Base-by-base conservation (phyloP, 2,797 vertebrate species). In the Serranus cabrilla region DNA sequence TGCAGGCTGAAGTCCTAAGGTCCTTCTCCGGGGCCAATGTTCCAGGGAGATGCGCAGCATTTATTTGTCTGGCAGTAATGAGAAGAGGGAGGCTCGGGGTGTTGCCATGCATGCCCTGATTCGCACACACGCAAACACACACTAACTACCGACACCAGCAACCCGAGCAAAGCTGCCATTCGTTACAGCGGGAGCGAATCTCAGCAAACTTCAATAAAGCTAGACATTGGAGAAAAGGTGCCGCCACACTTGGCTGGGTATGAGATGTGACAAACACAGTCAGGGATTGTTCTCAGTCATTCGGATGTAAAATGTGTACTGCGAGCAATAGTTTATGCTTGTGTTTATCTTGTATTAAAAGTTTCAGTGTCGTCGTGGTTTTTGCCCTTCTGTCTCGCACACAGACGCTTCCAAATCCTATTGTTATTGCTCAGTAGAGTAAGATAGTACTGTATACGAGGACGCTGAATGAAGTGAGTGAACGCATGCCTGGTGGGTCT, bases 41-140 rank as follows among this genome's bases (percentile, higher is more conserved):
- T 83, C 55, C 67, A 71, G 72, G 34, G 62, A 73, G 58, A 80
- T 74, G 72, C 81, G 52, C 61, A 40, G 73, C 45, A 81, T 87
- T 89, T 81, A 84, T 91, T 90, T 85, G 84, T 85, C 76, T 84
- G 82, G 73, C 84, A 67, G 80, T 92, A 93, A 93, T 91, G 84
- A 90, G 89, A 49, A 78, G 76, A 78, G 43, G 72, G 69, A 89
- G 83, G 84, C 68, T 39, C 1, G 5, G 46, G 71, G 83, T 74
- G 83, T 75, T 85, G 76, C 83, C 82, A 84, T 83, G 68, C 69
- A 27, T 79, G 61, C 58, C 76, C 66, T 23, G 31, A 80, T 72
- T 76, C 23, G 10, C 39, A 63, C 56, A 72, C 63, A 25, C 60
- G 43, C 13, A 68, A 45, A 78, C 51, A 68, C 66, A 60, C 69